Base-by-base conservation (phyloP, 2,888 invertebrate species). In the Tolmerus cingulatus region DNA sequence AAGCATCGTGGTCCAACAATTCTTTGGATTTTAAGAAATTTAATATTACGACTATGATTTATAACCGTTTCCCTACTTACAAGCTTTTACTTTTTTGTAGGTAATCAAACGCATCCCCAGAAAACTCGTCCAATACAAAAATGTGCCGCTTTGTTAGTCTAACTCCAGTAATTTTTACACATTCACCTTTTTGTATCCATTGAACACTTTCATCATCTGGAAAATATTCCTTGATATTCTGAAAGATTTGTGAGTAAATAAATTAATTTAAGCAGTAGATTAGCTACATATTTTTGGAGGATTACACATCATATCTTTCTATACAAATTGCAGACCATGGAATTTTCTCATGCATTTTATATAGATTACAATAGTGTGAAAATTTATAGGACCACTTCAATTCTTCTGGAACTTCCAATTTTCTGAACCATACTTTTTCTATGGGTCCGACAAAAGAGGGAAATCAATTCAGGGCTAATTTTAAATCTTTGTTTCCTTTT, bases 1-100 rank as follows among this genome's bases (percentile, higher is more conserved):
- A 98, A 91, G 91, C 97, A 98, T 86, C 95, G 94, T 0, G 98
- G 97, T 0, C 98, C 98, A 87, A 97, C 93, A 89, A 98, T 94
- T 91, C 97, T 97, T 92, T 91, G 93, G 90, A 30, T 79, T 79
- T 76, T 85, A 84, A 77, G 27, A 88, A 57, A 37, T 2, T 27
- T 74, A 43, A 82, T 86, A 55, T 19, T 55, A 55, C 2, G 5
- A 55, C 7, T 55, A 57, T 40, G 9, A 0, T 43, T 74, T 81
- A 37, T 40, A 46, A 46, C 16, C 0, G 5, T 51, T 51, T 51
- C n/a, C 16, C 3, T 57, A 85, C 96, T 95, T 94, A 96, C 95
- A 96, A 93, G 90, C 96, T 95, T 90, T 95, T 96, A 1, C 94
- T 95, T 77, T 92, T 91, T 89, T 93, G 94, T 7, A 96, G 91